Base-by-base conservation (phyloP, 2,113 vertebrate species). In the Boulengeromyrus knoepffleri region DNA sequence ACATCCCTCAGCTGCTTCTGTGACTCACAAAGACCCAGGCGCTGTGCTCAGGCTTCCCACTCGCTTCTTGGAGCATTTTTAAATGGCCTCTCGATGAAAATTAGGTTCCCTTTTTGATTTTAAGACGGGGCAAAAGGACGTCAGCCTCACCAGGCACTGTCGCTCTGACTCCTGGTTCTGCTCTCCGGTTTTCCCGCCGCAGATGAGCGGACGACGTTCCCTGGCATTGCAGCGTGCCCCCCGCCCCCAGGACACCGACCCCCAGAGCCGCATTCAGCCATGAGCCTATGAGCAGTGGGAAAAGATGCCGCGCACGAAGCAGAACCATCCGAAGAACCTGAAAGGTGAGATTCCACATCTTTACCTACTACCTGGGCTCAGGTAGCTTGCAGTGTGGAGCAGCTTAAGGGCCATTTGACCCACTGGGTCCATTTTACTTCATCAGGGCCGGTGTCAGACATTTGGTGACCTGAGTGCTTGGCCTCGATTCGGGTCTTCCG, bases 291-390 rank as follows among this genome's bases (percentile, higher is more conserved):
- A 96, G 89, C 90, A 91, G 93, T 96, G 95, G 94, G 19, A 50
- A 90, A 99, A 97, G 94, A 99, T 99, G 99, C 99, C 99, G 93
- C 98, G 99, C 91, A 99, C 98, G 84, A 99, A 99, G 95, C 99
- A 99, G 95, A 98, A 99, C 96, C 95, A 99, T 96, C 99, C 98
- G 80, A 98, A 97, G 94, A 99, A 99, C 93, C 94, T 99, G 92
- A 97, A 97, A 98, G 99, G 99, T 99, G 95, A 95, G 96, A 85
- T 45, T 19, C 6, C 47, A 19, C 17, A 56, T 5, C 13, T 42
- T 42, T 80, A 80, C 13, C 74, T 31, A 46, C 3, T 45, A 5
- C 21, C 52, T 87, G 52, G 24, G 39, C 21, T 70, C 19, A 31
- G 88, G 58, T 27, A 21, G 88, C 31, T 42, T 66, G 58, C n/a